phyloP scores from a whole-genome alignment of 2,113 vertebrate genomes.

The Pollachius pollachius region DNA sequence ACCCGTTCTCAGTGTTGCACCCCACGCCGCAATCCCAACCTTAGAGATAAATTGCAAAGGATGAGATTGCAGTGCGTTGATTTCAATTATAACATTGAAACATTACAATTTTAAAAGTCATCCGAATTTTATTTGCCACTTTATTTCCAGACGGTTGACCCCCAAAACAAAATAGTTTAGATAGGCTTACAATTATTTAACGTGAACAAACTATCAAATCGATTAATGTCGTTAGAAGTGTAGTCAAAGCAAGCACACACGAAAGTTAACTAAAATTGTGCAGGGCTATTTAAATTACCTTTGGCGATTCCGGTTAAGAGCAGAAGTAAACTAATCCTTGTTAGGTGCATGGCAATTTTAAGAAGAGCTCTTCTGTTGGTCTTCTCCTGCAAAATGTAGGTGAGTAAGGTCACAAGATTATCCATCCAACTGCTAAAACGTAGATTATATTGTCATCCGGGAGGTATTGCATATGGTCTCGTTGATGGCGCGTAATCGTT shows the following conservation, averaged over 20 bases:
- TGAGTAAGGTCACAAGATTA: background rate
- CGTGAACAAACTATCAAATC: too few relatives aligned
- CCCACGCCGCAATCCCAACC: conserved; percentile 79
- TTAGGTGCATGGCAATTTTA: conserved; percentile 59
- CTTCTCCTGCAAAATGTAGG: conserved; percentile 49
- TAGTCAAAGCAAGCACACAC: too few relatives aligned
- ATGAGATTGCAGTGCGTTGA: background rate
- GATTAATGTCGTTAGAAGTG: background rate
- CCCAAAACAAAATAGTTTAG: too few relatives aligned
- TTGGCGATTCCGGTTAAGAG: conserved; percentile 54
- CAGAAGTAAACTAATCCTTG: conserved; percentile 65
- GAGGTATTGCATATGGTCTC: background rate
- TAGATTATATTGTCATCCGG: background rate
- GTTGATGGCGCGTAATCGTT: background rate
- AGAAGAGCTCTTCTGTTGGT: conserved; percentile 21
- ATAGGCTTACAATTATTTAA: too few relatives aligned
- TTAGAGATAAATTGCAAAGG: conserved; percentile 27
- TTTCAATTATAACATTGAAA: too few relatives aligned
- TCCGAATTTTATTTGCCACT: too few relatives aligned
- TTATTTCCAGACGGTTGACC: too few relatives aligned
- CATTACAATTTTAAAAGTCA: background rate
- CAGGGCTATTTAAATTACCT: conserved; percentile 67
- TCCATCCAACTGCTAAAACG: background rate
- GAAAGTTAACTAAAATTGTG: background rate
- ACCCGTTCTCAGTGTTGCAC: conserved; percentile 84